Base-by-base conservation (phyloP, 2,797 vertebrate species). In the Darevskia nairensis region DNA sequence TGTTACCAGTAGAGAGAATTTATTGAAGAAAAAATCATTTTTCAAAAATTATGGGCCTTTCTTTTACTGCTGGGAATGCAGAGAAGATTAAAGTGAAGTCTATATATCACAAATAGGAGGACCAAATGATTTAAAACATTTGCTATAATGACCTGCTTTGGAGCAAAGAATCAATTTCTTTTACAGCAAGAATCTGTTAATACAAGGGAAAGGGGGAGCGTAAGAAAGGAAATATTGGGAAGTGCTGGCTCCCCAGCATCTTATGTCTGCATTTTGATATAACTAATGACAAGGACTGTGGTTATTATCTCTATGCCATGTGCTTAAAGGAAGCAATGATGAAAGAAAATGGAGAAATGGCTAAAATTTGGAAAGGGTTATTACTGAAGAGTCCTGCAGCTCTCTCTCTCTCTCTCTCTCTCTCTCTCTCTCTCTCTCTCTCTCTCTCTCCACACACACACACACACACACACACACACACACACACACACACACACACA, bases 61-160 rank as follows among this genome's bases (percentile, higher is more conserved):
- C 55, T 89, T 95, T 95, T 96, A 96, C 92, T 94, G 94, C 94
- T 94, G 85, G 93, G 94, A 97, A 96, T 94, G 94, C 92, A 94
- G 91, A 95, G 92, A 94, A 95, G 95, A 97, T 96, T 96, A 95
- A 96, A 97, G 92, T 93, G 94, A 96, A 96, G 95, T 95, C 96
- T 97, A 88, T 96, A 96, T 96, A 97, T 97, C 96, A 96, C 94
- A 96, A 96, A 96, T 90, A 89, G 93, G 93, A 96, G 92, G 94
- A 93, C 89, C 95, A 94, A 95, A 93, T 96, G 93, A 96, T 97
- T 97, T 97, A 96, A 97, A 96, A 95, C 90, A 90, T 80, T 84
- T 95, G 94, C 95, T 94, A 96, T 95, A 96, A 97, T 96, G 94
- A 96, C 94, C 94, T 96, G 94, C 92, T 94, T 95, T 92, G 82